A percentile compares a stretch with the other conserved stretches of the same genome.
phyloP scores from a whole-genome alignment of 2,113 vertebrate species.

The Vulpes ferrilata region DNA sequence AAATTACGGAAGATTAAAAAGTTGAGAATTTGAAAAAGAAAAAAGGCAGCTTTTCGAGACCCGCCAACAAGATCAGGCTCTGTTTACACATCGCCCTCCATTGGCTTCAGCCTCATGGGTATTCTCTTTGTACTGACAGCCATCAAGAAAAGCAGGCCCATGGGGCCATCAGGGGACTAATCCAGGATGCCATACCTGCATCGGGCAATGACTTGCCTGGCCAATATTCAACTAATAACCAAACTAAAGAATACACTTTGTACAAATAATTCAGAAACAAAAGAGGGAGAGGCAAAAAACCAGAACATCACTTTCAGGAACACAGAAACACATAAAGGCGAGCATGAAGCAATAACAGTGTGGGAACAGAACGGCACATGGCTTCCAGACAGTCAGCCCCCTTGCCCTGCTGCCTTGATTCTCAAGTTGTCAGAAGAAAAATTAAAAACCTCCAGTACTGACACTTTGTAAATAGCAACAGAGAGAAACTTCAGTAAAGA shows the following conservation, averaged over 20 bases:
- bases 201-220: background rate
- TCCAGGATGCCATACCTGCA: background rate
- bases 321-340: too few species aligned
- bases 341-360: background rate
- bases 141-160: background rate
- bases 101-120: background rate
- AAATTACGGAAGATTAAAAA: slow-evolving; percentile 17
- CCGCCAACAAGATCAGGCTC: background rate
- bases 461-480: slow-evolving; percentile 30
- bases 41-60: background rate
- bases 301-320: background rate
- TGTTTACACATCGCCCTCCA: background rate
- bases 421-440: background rate
- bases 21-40: background rate
- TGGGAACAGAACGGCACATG: background rate
- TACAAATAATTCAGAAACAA: slow-evolving; percentile 13
- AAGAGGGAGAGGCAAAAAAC: slow-evolving; percentile 38
- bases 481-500: slow-evolving; percentile 26
- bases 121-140: background rate
- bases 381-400: background rate
- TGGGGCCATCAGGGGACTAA: background rate
- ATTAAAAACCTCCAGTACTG: background rate
- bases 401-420: background rate
- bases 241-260: background rate
- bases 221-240: slow-evolving; percentile 6